A percentile compares a stretch with the other conserved stretches of the same genome.
These are phyloP conservation scores for Macropodus opercularis DNA, from an alignment of 2,797 vertebrate species.

Conservation along the genomic window DNA sequence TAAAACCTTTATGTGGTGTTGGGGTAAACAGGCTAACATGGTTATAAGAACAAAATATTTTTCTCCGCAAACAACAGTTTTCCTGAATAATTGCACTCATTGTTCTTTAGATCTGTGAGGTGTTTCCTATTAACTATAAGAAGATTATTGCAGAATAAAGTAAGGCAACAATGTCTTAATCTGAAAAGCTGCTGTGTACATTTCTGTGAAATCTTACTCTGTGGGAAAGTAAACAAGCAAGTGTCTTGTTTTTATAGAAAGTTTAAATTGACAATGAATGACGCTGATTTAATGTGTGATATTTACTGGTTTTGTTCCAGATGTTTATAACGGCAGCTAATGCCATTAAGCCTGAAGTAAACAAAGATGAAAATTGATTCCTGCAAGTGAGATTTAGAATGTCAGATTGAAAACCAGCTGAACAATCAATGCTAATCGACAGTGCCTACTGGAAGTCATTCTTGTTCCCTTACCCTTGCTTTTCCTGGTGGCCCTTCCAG, in stretches of 20 bases:
- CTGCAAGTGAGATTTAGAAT: conserved; percentile 6
- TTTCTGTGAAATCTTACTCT: conserved; percentile 33
- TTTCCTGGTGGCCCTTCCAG: conserved; percentile 62
- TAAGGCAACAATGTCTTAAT: conserved; percentile 71
- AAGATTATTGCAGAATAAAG: conserved; percentile 67
- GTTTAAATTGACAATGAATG: neutral
- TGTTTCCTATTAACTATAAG: conserved; percentile 52
- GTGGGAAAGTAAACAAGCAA: conserved; percentile 38
- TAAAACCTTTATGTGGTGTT: conserved; percentile 1
- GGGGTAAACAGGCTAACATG: neutral
- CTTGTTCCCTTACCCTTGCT: neutral
- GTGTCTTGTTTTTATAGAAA: neutral
- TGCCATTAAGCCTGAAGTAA: conserved; percentile 10
- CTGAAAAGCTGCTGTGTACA: conserved; percentile 69
- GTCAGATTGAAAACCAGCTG: conserved; percentile 2
- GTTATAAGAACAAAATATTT: conserved; percentile 5
- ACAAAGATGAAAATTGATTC: conserved; percentile 7
- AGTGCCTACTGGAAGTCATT: neutral
- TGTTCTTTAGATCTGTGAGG: conserved; percentile 46
- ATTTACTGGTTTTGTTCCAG: conserved; percentile 19
- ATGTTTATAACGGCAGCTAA: neutral
- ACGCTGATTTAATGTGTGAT: conserved; percentile 1
- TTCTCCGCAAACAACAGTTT: conserved; percentile 18
- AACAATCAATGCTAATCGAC: conserved; percentile 5
- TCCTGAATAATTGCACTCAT: conserved; percentile 36